Percentiles rank a stretch among this genome's conserved stretches.
Conservation (phyloP, 2,797 vertebrate species). For the Glossophaga mutica region DNA sequence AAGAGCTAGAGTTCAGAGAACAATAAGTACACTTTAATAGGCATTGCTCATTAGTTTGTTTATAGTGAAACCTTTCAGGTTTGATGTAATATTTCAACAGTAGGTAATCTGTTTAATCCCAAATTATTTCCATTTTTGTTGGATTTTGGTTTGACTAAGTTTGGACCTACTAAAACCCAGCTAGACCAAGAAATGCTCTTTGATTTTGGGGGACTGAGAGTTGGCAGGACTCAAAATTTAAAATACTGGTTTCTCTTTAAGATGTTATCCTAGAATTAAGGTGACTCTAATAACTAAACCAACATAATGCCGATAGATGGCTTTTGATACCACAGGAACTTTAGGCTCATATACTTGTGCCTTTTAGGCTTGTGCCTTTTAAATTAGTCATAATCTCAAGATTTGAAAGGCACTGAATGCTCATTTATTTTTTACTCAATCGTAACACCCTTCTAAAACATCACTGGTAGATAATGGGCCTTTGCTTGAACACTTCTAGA, state of each 20-base stretch:
- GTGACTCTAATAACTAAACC: neutral
- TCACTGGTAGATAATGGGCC: neutral
- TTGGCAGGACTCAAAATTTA: neutral
- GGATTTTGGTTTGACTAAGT: neutral
- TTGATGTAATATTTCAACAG: constrained; percentile 6
- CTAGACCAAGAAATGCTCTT: neutral
- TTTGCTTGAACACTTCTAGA: neutral
- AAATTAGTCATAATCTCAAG: neutral
- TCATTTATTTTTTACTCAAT: neutral
- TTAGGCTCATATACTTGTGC: neutral
- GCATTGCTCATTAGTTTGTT: neutral
- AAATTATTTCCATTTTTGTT: neutral
- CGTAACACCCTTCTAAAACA: neutral
- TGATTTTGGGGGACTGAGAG: neutral
- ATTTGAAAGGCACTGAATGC: constrained; percentile 13
- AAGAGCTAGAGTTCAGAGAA: neutral
- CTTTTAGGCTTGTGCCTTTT: neutral
- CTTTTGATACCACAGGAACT: neutral
- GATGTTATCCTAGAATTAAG: neutral
- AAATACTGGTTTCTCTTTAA: neutral
- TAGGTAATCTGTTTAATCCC: neutral
- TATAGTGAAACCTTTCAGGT: neutral
- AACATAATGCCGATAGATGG: neutral
- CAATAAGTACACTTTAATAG: neutral
- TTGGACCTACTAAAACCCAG: neutral